phyloP scores from a whole-genome alignment of 1,140 invertebrate genomes.

The Hydropsyche tenuis region DNA sequence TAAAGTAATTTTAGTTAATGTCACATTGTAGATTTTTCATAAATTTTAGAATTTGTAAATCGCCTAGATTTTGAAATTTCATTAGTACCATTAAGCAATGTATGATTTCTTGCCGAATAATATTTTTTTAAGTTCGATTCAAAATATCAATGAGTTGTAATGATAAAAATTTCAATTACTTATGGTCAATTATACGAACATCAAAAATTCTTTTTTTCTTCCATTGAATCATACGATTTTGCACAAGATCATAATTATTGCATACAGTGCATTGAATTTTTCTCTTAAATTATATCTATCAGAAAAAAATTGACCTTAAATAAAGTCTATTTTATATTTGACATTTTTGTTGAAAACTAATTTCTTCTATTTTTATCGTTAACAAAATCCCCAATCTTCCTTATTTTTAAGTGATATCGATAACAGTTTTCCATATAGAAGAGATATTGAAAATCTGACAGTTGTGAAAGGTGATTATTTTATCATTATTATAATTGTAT shows the following conservation, averaged over 20 bases:
- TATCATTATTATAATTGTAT: constrained; percentile 4
- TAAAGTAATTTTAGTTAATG: constrained; percentile 10
- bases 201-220: neutral
- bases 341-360: too few species aligned
- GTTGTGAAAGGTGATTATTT: too few species aligned
- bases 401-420: too few species aligned
- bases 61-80: constrained; percentile 10
- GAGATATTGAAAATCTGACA: neutral
- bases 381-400: too few species aligned
- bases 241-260: neutral
- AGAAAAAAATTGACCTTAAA: too few species aligned
- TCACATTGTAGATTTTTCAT: constrained; percentile 23
- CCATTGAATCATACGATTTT: neutral
- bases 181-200: constrained; percentile 13
- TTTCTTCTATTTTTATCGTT: too few species aligned
- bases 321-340: too few species aligned
- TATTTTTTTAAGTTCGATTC: neutral
- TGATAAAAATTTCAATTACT: neutral
- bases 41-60: constrained; percentile 18
- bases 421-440: too few species aligned
- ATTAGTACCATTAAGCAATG: neutral
- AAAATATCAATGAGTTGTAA: too few species aligned
- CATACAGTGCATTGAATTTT: neutral
- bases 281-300: too few species aligned
- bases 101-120: too few species aligned